Base-by-base conservation (phyloP, 2,797 vertebrate genomes). In the Amniataba percoides region DNA sequence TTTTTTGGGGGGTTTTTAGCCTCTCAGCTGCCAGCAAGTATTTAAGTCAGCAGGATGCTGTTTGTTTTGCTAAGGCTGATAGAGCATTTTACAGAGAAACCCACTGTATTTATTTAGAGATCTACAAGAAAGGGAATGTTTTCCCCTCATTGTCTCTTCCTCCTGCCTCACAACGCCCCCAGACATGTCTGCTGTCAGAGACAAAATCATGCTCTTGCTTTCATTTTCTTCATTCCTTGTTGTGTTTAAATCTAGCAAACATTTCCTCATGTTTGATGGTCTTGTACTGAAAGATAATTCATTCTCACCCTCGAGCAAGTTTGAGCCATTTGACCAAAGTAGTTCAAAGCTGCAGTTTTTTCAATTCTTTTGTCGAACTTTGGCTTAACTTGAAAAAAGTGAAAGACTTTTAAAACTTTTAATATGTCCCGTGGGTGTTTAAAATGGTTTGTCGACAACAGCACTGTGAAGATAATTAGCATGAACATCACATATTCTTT, bases 21-120 rank as follows among this genome's bases (percentile, higher is more conserved):
- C 21, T 77, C 74, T 79, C 58, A 85, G 79, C 83, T 88, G 90
- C 71, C 85, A 90, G 66, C 59, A 64, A 58, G 67, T 75, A 88
- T 90, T 81, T 78, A 70, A 90, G 53, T 87, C 74, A 83, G 72
- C 79, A 65, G 36, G 42, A 78, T 60, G 31, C 63, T 60, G 60
- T 83, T 86, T 60, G 60, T 83, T 86, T 77, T n/a, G 77, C 56
- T 55, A 25, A 76, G 71, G 70, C 73, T 71, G 76, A 81, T 67
- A 57, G 67, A 86, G 53, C 52, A 61, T 79, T 88, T 89, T 78
- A 70, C 62, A 78, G 61, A 60, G 43, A 73, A 74, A 68, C 15
- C 27, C 66, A 68, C 40, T 68, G 57, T 55, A 72, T 87, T 65
- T 79, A 72, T 81, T 68, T 62, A 51, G 51, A 80, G 58, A 77